Percentiles rank a stretch among this genome's conserved stretches.
Evolutionary conservation across 2,888 invertebrate species (phyloP).

Genomic region (Heteropelma amictum): DNA sequence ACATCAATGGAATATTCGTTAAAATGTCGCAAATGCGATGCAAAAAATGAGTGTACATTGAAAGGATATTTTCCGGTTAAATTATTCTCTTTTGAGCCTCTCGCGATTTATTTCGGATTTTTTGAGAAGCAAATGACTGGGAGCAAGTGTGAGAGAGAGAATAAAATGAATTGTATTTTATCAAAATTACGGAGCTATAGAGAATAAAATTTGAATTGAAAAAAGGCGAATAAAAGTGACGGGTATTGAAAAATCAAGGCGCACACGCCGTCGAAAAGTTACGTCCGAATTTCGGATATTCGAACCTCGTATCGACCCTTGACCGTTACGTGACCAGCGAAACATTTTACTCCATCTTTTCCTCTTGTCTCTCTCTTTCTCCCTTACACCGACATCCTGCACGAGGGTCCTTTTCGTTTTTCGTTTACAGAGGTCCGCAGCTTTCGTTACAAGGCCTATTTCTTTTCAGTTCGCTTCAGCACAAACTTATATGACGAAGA

Average conservation of each 20-base stretch:
- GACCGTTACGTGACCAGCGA: slow-evolving; percentile 55
- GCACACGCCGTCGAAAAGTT: slow-evolving; percentile 31
- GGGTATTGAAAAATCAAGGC: slow-evolving; percentile 53
- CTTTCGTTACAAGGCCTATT: slow-evolving; percentile 23
- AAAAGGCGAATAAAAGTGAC: slow-evolving; percentile 38
- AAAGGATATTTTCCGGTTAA: too few relatives aligned
- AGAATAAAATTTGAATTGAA: slow-evolving; percentile 2
- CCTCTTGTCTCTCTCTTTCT: slow-evolving; percentile 1
- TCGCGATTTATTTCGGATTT: too few relatives aligned
- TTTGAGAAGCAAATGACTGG: not conserved
- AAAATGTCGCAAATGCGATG: too few relatives aligned
- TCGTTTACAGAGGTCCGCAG: slow-evolving; percentile 16
- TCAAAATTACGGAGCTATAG: not conserved
- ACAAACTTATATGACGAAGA: slow-evolving; percentile 34
- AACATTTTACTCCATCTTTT: slow-evolving; percentile 49
- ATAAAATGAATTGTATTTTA: not conserved
- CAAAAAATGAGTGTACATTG: too few relatives aligned
- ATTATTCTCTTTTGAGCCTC: too few relatives aligned
- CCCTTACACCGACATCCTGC: not conserved
- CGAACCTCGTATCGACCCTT: slow-evolving; percentile 52
- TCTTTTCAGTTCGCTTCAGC: slow-evolving; percentile 23
- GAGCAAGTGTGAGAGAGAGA: not conserved
- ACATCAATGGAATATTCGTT: too few relatives aligned
- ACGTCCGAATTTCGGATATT: slow-evolving; percentile 43
- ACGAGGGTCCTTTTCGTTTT: not conserved